phyloP scores from a whole-genome alignment of 2,113 vertebrate genomes.

The Tenebrosternarchus preto region DNA sequence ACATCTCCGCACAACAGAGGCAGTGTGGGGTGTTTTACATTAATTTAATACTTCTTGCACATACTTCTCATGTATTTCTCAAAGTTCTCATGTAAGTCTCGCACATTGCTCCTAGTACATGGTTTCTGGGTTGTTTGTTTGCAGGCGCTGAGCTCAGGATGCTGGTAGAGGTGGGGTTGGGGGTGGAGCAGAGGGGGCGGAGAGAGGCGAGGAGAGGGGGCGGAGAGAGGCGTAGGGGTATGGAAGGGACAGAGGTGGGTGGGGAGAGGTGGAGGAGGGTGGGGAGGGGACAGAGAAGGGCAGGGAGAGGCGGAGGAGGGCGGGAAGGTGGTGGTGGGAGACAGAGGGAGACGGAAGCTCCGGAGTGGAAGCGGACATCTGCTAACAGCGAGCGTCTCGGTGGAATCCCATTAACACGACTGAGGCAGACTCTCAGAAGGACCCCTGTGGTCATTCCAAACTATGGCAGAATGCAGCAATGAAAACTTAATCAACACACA shows the following conservation, averaged over 20 bases:
- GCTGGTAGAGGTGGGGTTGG: neutral
- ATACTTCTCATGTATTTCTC: neutral
- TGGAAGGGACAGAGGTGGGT: neutral
- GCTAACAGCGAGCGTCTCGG: slow-evolving; percentile 53
- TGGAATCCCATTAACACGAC: slow-evolving; percentile 54
- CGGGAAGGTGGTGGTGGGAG: neutral
- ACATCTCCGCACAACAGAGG: no score
- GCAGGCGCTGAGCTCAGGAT: no score
- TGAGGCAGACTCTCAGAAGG: slow-evolving; percentile 52
- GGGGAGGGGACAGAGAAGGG: neutral
- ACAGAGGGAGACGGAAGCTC: slow-evolving; percentile 1
- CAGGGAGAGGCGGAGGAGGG: neutral
- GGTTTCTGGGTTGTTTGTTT: no score
- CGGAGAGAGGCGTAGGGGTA: slow-evolving; percentile 2
- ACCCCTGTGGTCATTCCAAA: slow-evolving; percentile 47
- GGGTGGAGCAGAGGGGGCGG: neutral
- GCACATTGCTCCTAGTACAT: neutral
- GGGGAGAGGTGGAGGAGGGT: neutral
- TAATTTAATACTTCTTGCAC: neutral
- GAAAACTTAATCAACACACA: slow-evolving; percentile 46
- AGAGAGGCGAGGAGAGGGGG: slow-evolving; percentile 14
- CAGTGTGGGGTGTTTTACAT: no score
- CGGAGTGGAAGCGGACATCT: slow-evolving; percentile 50
- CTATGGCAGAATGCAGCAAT: slow-evolving; percentile 31
- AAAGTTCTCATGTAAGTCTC: neutral